These are phyloP conservation scores for Adoxophyes honmai DNA, from an alignment of 1,140 invertebrate genomes.

Conservation along the genomic window DNA sequence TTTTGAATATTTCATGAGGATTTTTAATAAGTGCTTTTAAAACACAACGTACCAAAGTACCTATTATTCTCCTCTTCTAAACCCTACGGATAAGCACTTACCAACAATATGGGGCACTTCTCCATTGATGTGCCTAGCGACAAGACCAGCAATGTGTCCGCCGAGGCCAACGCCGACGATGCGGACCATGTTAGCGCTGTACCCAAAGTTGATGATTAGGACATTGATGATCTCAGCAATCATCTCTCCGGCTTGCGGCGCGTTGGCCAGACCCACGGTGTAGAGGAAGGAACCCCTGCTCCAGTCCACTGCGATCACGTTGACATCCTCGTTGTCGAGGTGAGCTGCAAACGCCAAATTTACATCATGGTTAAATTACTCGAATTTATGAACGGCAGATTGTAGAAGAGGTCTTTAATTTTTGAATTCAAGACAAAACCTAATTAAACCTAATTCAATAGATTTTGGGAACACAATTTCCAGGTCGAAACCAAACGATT, in stretches of 20 bases:
- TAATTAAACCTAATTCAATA: too few relatives aligned
- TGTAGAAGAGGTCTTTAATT: too few relatives aligned
- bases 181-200: slow-evolving; percentile 31
- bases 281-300: slow-evolving; percentile 35
- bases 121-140: slow-evolving; percentile 36
- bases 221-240: slow-evolving; percentile 54
- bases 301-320: slow-evolving; percentile 77
- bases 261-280: slow-evolving; percentile 31
- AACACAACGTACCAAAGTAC: too few relatives aligned
- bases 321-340: slow-evolving; percentile 64
- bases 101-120: slow-evolving; percentile 50
- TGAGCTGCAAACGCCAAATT: slow-evolving; percentile 45
- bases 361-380: too few relatives aligned
- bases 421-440: too few relatives aligned
- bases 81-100: slow-evolving; percentile 29
- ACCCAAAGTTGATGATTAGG: slow-evolving; percentile 40
- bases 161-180: slow-evolving; percentile 62
- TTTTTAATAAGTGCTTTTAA: too few relatives aligned
- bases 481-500: too few relatives aligned
- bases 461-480: too few relatives aligned
- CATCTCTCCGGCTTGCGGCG: slow-evolving; percentile 40
- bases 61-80: too few relatives aligned
- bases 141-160: slow-evolving; percentile 57
- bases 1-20: too few relatives aligned
- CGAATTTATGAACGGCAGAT: too few relatives aligned